Evolutionary conservation across 2,113 vertebrate genomes (phyloP).

Genomic region (Holacanthus passer): DNA sequence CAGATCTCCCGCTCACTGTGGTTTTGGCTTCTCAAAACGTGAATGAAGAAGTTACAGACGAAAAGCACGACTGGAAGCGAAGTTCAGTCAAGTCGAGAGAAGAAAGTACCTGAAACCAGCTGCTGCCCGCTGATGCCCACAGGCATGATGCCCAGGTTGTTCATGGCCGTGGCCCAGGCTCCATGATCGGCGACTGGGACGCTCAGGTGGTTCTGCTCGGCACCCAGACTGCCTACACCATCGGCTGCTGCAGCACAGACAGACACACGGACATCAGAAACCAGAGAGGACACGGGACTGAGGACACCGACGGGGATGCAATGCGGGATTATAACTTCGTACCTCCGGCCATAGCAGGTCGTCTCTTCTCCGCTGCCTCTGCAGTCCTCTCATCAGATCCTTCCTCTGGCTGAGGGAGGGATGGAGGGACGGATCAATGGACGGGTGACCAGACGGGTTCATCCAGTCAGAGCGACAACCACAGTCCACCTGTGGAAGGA

Average conservation of each 20-base stretch:
- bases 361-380: constrained; percentile 71
- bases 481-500: constrained; percentile 67
- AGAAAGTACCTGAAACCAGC: constrained; percentile 90
- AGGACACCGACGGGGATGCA: background rate
- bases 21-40: background rate
- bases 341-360: constrained; percentile 92
- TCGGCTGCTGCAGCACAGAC: constrained; percentile 85
- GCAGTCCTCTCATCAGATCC: constrained; percentile 67
- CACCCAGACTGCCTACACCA: constrained; percentile 88
- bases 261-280: constrained; percentile 1
- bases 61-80: too few relatives aligned
- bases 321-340: constrained; percentile 5
- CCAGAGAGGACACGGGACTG: background rate
- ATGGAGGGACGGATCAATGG: constrained; percentile 65
- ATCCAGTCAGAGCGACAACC: constrained; percentile 50
- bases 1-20: too few relatives aligned
- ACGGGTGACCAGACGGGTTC: constrained; percentile 22
- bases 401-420: constrained; percentile 67
- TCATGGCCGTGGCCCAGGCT: constrained; percentile 96
- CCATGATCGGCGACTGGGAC: constrained; percentile 90
- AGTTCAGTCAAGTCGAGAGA: background rate
- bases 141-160: constrained; percentile 94
- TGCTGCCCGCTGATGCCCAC: constrained; percentile 92
- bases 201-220: constrained; percentile 90
- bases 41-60: too few relatives aligned